phyloP scores from a whole-genome alignment of 2,113 vertebrate species.

The Cyprinodon tularosa region DNA sequence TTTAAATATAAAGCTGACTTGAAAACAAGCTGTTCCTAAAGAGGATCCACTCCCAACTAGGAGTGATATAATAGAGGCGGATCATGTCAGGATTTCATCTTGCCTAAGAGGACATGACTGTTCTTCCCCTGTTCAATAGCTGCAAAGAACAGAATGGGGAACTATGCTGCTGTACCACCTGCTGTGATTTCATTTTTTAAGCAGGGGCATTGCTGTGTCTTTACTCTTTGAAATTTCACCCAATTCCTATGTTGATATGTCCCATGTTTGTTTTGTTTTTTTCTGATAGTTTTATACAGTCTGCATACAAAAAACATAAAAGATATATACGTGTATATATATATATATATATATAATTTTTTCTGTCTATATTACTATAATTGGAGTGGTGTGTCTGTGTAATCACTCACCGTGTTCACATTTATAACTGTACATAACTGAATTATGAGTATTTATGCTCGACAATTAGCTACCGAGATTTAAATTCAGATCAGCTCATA shows the following conservation, averaged over 20 bases:
- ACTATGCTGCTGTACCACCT: conserved; percentile 81
- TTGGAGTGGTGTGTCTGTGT: conserved; percentile 74
- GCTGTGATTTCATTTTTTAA: conserved; percentile 69
- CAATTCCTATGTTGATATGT: conserved; percentile 56
- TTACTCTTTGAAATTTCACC: conserved; percentile 74
- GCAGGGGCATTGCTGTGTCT: conserved; percentile 78
- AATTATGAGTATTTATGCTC: conserved; percentile 44
- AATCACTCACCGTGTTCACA: conserved; percentile 12
- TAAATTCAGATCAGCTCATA: conserved; percentile 34
- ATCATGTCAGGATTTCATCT: conserved; percentile 71
- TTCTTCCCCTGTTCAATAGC: conserved; percentile 68
- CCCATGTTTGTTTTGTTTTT: conserved; percentile 44
- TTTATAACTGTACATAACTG: conserved; percentile 55
- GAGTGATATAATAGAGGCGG: conserved; percentile 60
- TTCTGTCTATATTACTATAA: conserved; percentile 61
- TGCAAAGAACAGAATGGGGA: conserved; percentile 66
- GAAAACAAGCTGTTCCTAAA: conserved; percentile 57
- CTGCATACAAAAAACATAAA: conserved; percentile 64
- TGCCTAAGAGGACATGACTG: conserved; percentile 76
- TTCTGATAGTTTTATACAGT: conserved; percentile 67
- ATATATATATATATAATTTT: conserved; percentile 37
- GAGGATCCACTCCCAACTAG: conserved; percentile 67
- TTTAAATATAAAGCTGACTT: conserved; percentile 68
- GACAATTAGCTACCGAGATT: conserved; percentile 33
- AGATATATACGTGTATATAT: conserved; percentile 74